phyloP scores from a whole-genome alignment of 2,113 vertebrate species.

The Myocastor coypus region DNA sequence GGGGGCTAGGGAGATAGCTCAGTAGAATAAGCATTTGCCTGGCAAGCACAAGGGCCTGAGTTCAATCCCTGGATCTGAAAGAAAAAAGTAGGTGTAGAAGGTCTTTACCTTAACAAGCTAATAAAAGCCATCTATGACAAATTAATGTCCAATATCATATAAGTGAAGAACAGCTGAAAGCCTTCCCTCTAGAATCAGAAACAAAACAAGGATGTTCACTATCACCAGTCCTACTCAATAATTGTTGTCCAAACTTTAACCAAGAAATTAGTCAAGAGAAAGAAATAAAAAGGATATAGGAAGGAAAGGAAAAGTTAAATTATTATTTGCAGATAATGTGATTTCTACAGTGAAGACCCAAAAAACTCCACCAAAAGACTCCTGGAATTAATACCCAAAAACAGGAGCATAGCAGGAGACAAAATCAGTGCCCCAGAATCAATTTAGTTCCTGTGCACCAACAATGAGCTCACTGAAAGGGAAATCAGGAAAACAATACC shows the following conservation, averaged over 20 bases:
- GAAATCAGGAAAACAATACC: not conserved
- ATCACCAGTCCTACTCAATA: not conserved
- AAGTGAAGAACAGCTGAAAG: not conserved
- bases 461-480: not conserved
- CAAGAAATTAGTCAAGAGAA: not conserved
- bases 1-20: too few relatives aligned
- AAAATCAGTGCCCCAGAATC: not conserved
- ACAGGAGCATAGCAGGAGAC: not conserved
- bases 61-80: too few relatives aligned
- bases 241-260: not conserved
- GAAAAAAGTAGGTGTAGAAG: not conserved
- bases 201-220: not conserved
- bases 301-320: not conserved
- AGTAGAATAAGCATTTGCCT: too few relatives aligned
- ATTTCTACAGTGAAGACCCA: not conserved
- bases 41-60: too few relatives aligned
- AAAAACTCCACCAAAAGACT: not conserved
- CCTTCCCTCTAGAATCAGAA: not conserved
- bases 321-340: not conserved
- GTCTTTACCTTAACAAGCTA: not conserved
- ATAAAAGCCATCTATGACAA: not conserved
- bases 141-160: not conserved
- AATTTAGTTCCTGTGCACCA: not conserved
- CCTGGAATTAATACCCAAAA: not conserved
- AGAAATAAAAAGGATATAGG: not conserved